Base-by-base conservation (phyloP, 1,140 invertebrate species). In the Drosophila saltans region DNA sequence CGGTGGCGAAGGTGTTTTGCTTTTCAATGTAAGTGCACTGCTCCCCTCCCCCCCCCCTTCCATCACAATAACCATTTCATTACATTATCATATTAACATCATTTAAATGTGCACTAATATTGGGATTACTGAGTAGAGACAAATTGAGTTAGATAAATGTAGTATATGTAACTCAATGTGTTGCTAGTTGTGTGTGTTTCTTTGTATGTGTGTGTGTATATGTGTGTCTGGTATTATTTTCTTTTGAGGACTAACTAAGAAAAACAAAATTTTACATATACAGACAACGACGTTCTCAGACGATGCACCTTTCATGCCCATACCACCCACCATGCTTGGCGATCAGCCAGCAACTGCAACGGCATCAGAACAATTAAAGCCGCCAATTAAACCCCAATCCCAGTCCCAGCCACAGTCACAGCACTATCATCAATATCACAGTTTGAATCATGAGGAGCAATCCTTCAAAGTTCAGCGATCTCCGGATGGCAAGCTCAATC, bases 401-500 rank as follows among this genome's bases (percentile, higher is more conserved):
- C 55, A 75, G 58, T 36, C 63, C 62, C 45, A 65, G 61, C 40
- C 56, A 65, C 56, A 66, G 65, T 57, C 81, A 59, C 76, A 72
- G 66, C 78, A 79, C 63, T 90, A 81, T 58, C 80, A 81, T 79
- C 90, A 84, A 72, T 83, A 88, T 80, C 85, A 90, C 57, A 78
- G 86, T 68, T 74, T 86, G 65, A 91, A 59, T 63, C 78, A 90
- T 67, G 72, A 79, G 52, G 78, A 81, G 45, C 88, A 90, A 65
- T 74, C 74, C 67, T 92, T 92, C 66, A 92, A 92, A 92, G 91
- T 92, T 74, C 91, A 92, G 75, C 76, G 91, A 65, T 84, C 90
- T 62, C 91, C 91, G 69, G 85, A 92, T 69, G 91, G 91, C 69
- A 92, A 92, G 89, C 83, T 92, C 77, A 92, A 81, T 81, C 69